phyloP scores from a whole-genome alignment of 2,888 invertebrate species.

The Monoplex corrugatus region DNA sequence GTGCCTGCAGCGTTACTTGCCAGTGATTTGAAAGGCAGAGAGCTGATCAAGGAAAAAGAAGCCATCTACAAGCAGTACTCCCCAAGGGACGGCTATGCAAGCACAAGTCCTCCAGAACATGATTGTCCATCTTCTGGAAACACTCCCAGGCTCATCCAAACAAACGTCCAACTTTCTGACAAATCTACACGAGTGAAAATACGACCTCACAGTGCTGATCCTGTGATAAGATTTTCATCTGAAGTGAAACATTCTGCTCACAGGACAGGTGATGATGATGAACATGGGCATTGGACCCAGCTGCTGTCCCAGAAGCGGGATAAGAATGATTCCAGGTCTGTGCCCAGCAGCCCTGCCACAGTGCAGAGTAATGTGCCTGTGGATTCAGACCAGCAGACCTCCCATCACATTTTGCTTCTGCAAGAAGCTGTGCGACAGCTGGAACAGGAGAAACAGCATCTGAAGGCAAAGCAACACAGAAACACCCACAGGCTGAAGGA shows the following conservation, averaged over 20 bases:
- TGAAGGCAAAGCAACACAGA: background rate
- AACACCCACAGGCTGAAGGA: background rate
- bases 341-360: constrained; percentile 31
- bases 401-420: background rate
- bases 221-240: background rate
- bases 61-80: constrained; percentile 38
- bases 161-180: constrained; percentile 30
- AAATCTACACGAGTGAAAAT: background rate
- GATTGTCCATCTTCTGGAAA: background rate
- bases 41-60: constrained; percentile 27
- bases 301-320: constrained; percentile 45
- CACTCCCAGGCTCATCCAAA: background rate
- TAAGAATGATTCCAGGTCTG: constrained; percentile 17
- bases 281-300: constrained; percentile 44
- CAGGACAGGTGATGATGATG: background rate
- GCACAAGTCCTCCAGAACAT: constrained; percentile 23
- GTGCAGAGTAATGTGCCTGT: constrained; percentile 23
- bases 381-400: background rate
- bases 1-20: constrained; percentile 6
- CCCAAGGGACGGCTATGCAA: background rate
- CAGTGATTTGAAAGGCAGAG: background rate
- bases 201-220: constrained; percentile 26
- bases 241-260: background rate
- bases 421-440: constrained; percentile 13
- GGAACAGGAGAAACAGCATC: background rate